Conservation (phyloP, 1,140 invertebrate genomes). For the Gryon sp. region DNA sequence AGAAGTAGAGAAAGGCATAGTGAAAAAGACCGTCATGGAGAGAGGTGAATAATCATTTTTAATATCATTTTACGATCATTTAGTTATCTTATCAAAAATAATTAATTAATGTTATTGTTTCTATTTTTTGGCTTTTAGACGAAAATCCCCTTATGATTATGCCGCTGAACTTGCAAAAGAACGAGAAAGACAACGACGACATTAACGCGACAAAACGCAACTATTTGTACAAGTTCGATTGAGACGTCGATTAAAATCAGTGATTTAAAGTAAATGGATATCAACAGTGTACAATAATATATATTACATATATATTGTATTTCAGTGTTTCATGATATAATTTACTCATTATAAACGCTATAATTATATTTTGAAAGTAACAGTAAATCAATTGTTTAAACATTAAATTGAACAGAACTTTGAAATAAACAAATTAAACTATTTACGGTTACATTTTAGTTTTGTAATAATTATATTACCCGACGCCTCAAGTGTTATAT, state of each 20-base stretch:
- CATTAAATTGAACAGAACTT: too few relatives aligned
- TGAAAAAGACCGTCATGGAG: slow-evolving; percentile 72
- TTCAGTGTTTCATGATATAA: too few relatives aligned
- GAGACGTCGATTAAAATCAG: slow-evolving; percentile 27
- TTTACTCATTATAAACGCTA: too few relatives aligned
- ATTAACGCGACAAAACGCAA: slow-evolving; percentile 24
- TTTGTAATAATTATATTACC: not conserved
- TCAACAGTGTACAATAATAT: too few relatives aligned
- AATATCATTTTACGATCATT: slow-evolving; percentile 10
- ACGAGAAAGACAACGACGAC: slow-evolving; percentile 76
- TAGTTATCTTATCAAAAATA: too few relatives aligned
- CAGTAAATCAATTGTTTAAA: too few relatives aligned
- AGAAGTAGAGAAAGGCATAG: slow-evolving; percentile 71
- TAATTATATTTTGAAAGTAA: too few relatives aligned
- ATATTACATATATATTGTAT: too few relatives aligned
- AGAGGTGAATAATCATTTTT: slow-evolving; percentile 64
- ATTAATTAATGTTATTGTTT: too few relatives aligned
- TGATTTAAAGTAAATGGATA: too few relatives aligned
- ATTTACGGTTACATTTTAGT: too few relatives aligned
- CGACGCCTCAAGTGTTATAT: slow-evolving; percentile 34
- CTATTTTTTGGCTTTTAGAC: slow-evolving; percentile 60
- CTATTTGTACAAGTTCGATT: slow-evolving; percentile 43
- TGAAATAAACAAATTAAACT: too few relatives aligned
- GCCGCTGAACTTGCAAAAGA: slow-evolving; percentile 76
- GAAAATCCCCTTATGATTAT: slow-evolving; percentile 76